Conservation (phyloP, 2,797 vertebrate genomes). For the Smutsia temminckii region DNA sequence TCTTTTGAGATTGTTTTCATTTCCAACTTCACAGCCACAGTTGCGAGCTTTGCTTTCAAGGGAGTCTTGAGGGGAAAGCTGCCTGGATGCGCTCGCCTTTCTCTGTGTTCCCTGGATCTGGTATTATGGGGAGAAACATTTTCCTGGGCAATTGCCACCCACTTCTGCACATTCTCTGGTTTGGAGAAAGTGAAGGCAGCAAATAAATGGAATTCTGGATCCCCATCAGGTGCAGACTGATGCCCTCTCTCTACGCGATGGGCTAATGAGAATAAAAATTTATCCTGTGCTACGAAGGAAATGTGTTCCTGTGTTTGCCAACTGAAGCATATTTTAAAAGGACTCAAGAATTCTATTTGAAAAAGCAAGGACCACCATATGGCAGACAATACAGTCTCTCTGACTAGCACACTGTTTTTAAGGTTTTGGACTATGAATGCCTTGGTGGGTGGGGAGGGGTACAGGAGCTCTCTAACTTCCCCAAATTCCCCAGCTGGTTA, state of each 20-base stretch:
- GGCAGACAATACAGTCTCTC: neutral
- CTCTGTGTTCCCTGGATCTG: neutral
- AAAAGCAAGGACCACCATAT: neutral
- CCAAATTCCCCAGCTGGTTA: neutral
- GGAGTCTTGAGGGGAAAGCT: neutral
- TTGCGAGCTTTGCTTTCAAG: neutral
- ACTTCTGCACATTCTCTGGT: neutral
- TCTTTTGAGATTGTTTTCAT: no score
- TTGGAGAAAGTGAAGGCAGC: neutral
- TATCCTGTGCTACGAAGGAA: neutral
- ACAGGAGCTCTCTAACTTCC: neutral
- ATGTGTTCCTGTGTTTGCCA: neutral
- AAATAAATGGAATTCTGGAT: neutral
- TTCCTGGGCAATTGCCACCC: neutral
- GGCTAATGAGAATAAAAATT: neutral
- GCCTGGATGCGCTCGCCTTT: neutral
- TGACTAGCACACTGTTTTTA: neutral
- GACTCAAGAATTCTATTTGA: neutral
- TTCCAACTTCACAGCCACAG: no score
- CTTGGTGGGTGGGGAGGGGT: neutral
- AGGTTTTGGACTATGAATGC: neutral
- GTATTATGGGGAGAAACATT: neutral
- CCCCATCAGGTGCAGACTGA: neutral
- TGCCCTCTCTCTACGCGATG: neutral
- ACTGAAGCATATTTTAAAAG: constrained; percentile 17